Conservation (phyloP, 2,113 vertebrate species). For the Chitala chitala region DNA sequence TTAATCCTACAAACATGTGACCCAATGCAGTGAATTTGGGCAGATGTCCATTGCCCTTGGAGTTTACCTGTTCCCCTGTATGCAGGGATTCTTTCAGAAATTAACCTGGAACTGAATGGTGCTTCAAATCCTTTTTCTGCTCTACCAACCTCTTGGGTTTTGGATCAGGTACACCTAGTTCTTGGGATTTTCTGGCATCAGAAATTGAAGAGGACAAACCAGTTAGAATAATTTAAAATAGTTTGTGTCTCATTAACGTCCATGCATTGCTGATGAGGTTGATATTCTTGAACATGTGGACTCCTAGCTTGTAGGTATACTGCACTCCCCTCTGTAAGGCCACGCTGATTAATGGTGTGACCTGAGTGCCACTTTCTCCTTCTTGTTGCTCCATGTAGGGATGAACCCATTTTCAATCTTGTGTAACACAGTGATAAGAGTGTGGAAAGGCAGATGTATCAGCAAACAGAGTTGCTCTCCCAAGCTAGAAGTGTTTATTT, state of each 20-base stretch:
- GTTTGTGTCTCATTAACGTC: slow-evolving; percentile 15
- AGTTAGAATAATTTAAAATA: slow-evolving; percentile 21
- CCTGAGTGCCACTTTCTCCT: background rate
- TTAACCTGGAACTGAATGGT: background rate
- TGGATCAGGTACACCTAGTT: background rate
- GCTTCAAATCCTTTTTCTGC: background rate
- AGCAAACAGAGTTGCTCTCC: slow-evolving; percentile 20
- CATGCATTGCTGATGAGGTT: background rate
- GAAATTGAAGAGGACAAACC: slow-evolving; percentile 18
- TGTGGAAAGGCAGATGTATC: slow-evolving; percentile 6
- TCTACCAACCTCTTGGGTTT: background rate
- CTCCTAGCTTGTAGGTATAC: background rate
- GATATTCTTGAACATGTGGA: background rate
- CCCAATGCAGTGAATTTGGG: background rate
- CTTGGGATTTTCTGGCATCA: background rate
- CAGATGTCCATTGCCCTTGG: background rate
- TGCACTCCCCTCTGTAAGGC: background rate
- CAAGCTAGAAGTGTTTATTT: slow-evolving; percentile 30
- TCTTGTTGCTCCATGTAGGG: slow-evolving; percentile 1
- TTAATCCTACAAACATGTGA: background rate
- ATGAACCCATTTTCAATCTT: slow-evolving; percentile 22
- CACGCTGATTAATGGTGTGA: slow-evolving; percentile 4
- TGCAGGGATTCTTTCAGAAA: background rate
- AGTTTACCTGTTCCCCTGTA: background rate
- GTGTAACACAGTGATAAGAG: slow-evolving; percentile 22